A percentile compares a stretch with the other conserved stretches of the same genome.
Conservation (phyloP, 2,797 vertebrate species). For the Natrix natrix region DNA sequence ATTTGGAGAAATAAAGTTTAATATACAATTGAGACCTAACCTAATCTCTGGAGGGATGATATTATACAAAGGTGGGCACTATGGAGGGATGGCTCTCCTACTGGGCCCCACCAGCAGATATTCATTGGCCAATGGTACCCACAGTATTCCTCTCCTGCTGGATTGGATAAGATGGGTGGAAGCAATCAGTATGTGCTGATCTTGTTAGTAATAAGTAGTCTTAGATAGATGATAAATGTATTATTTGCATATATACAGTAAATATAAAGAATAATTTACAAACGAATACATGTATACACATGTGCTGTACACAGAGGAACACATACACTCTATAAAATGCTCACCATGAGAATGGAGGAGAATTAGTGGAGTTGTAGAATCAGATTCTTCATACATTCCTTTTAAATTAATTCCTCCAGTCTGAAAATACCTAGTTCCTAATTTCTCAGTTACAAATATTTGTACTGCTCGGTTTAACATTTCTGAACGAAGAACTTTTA, state of each 20-base stretch:
- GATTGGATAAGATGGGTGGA: not conserved
- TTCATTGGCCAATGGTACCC: not conserved
- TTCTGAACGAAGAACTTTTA: constrained; percentile 68
- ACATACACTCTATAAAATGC: not conserved
- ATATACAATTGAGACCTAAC: not conserved
- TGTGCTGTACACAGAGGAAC: not conserved
- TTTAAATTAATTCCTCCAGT: constrained; percentile 51
- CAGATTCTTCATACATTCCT: constrained; percentile 49
- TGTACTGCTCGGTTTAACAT: constrained; percentile 55
- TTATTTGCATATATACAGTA: not conserved
- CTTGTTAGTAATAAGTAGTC: not conserved
- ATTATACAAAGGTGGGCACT: not conserved
- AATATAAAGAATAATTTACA: not conserved
- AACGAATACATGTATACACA: not conserved
- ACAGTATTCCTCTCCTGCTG: not conserved
- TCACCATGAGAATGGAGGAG: constrained; percentile 60
- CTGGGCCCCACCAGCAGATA: not conserved
- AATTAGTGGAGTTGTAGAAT: constrained; percentile 49
- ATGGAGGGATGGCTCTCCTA: not conserved
- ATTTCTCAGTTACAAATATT: constrained; percentile 63
- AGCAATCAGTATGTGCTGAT: not conserved
- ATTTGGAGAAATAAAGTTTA: not conserved
- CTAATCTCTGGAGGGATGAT: not conserved
- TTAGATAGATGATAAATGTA: not conserved
- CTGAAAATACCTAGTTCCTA: constrained; percentile 59